Base-by-base conservation (phyloP, 2,113 vertebrate species). In the Phainopepla nitens region DNA sequence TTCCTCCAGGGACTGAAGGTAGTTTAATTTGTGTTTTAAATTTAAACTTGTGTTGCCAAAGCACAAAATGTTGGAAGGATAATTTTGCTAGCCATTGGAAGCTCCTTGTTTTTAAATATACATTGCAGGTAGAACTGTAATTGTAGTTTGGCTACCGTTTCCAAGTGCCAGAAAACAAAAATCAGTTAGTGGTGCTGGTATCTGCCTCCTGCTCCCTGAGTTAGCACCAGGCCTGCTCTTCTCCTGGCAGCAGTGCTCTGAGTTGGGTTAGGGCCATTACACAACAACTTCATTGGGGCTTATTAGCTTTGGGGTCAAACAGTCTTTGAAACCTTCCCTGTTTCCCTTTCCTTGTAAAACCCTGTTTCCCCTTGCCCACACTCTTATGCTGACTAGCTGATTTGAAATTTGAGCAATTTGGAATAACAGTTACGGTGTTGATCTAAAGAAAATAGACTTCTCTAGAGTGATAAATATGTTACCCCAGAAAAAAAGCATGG, bases 221-320 rank as follows among this genome's bases (percentile, higher is more conserved):
- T 39, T 39, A 39, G 39, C 39, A 39, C 68, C 77, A 57, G 68
- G 35, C 1, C 42, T 69, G 49, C 44, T 51, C 49, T 31, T 64
- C 27, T 65, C n/a, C 58, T 61, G 54, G 79, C 76, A 82, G 42
- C 17, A 27, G 28, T 24, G 82, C 86, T 80, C 62, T 39, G 57
- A 15, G 19, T 27, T 72, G 71, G 13, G 31, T 51, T 69, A 60
- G 45, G 53, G 36, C 79, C 41, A 29, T 22, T 36, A 56, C 21
- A 36, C 53, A 72, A 60, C 0, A 3, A 11, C 39, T 87, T 82
- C 0, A 0, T 36, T 0, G 0, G 23, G 60, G 18, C 21, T 78
- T 72, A 33, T n/a, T n/a, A 39, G 24, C 35, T 49, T 77, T 50
- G 11, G 56, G 41, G 35, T 56, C 42, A 31, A 84, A 58, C 10